Evolutionary conservation across 2,888 invertebrate genomes (phyloP), one percentile per base, ranked within the genome.

Genomic region (Cephonodes hylas): DNA sequence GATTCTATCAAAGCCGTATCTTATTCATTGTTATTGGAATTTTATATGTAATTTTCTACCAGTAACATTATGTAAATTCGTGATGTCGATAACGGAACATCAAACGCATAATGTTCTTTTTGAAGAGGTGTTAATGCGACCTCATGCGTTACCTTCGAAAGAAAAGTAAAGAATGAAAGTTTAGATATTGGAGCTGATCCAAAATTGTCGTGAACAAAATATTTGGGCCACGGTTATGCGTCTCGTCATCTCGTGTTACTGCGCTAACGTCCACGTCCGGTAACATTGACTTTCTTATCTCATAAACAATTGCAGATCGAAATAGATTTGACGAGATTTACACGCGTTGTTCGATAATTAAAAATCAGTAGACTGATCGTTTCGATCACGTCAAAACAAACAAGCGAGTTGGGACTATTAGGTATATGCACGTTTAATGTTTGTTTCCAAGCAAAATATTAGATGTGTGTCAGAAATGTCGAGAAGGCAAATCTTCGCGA

Each of bases 251-350:
- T 89, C 83, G 80, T 79, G 78, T 88, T 89, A 85, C 86, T 80
- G 80, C 72, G 77, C 76, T 77, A 79, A 76, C 80, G 79, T 78
- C 78, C 80, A 82, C 87, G 83, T 91, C 91, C 90, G 89, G 85
- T 90, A 91, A 86, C 91, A 89, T 89, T 89, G 88, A 90, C 89
- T 89, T 89, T 90, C 87, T 84, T 81, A 84, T 83, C 80, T 76
- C 73, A 70, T 88, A 89, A 89, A 90, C 88, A 87, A 82, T 81
- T 76, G 73, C 64, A 70, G 69, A 73, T 82, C 64, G 70, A 81
- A 86, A 88, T 86, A 88, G 81, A 79, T 78, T 84, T 83, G 74
- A 82, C 73, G 75, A 71, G 74, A 71, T 75, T 72, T 69, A 66
- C 71, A 70, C 69, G 70, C 68, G 74, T 79, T 75, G 74, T 77